Evolutionary conservation across 2,888 invertebrate species (phyloP), one percentile per base, ranked within the genome.

Genomic region (Thera obeliscata): DNA sequence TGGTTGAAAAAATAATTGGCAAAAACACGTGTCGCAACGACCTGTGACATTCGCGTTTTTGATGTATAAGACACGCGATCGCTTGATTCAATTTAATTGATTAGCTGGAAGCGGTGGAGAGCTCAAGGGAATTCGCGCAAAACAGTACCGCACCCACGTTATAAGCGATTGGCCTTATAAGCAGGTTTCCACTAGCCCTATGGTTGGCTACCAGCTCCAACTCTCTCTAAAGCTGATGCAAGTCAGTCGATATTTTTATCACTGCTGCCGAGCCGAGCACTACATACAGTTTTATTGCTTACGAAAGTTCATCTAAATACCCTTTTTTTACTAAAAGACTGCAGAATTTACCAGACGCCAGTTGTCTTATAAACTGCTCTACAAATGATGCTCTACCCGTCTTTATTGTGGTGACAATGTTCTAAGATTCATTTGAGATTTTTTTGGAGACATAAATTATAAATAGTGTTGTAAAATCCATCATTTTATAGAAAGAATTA

Each of bases 51-150:
- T 59, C 69, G 74, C 72, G 69, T 74, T 78, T 80, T 80, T 78
- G 77, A 80, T 81, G 79, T 78, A 76, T 74, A 75, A 74, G 75
- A 79, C 85, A 86, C 83, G 84, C 85, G 81, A 86, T 78, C 72
- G 74, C 78, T 81, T 81, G 78, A 87, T 86, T 83, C 80, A 73
- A 81, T 85, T 81, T 86, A 87, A 89, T 89, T 88, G 83, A 81
- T 83, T 81, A 81, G 81, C 85, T 80, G 81, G 82, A 80, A 77
- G 66, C 78, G 77, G 76, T 78, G 75, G 71, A 72, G 69, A 61
- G 73, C 74, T 76, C 81, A 78, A 80, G 80, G 81, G 78, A 78
- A 81, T 76, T 77, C 52, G 76, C 79, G 76, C 76, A 74, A 77
- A 70, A 67, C 83, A 81, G 81, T 83, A n/a, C 43, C 48, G 70